Base-by-base conservation (phyloP, 2,797 vertebrate species). In the Gambusia yucatana region DNA sequence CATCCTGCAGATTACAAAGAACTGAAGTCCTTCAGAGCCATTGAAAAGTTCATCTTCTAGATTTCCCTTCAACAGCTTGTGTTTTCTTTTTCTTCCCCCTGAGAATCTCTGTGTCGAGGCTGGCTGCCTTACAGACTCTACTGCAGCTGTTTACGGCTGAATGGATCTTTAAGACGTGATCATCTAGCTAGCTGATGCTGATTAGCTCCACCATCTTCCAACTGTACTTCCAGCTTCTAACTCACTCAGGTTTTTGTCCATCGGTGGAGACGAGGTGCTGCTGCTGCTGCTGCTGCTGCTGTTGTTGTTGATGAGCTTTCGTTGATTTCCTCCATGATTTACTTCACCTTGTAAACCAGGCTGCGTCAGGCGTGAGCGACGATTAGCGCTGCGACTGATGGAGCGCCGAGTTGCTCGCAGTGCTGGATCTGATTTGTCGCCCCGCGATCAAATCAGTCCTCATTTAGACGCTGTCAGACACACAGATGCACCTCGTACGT, bases 371-470 rank as follows among this genome's bases (percentile, higher is more conserved):
- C 69, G 22, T 75, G 36, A 80, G 47, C n/a, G 65, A 61, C 33
- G 59, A 84, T 75, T 2, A 81, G 57, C 77, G 75, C 30, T 72
- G 47, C 33, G 10, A 46, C 73, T 44, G 71, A 80, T 77, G 69
- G 77, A 67, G 70, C 67, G n/a, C 33, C 0, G n/a, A 59, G 30
- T 73, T n/a, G 39, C 72, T 78, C 77, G 78, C 17, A 9, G 9
- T 50, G 6, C 71, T 25, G 39, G 39, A 43, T 69, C 65, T 69
- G 39, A 69, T 67, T 81, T 61, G 70, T 82, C 67, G 2, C 43
- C 72, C 81, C 77, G 17, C 48, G 72, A 82, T 86, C 76, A 77
- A 79, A 82, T 84, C 33, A 2, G 75, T 55, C 44, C 78, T 89
- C 82, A 55, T 82, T 85, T 61, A 57, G 65, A 79, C 25, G 70